Conservation (phyloP, 2,113 vertebrate genomes). For the Acinonyx jubatus region DNA sequence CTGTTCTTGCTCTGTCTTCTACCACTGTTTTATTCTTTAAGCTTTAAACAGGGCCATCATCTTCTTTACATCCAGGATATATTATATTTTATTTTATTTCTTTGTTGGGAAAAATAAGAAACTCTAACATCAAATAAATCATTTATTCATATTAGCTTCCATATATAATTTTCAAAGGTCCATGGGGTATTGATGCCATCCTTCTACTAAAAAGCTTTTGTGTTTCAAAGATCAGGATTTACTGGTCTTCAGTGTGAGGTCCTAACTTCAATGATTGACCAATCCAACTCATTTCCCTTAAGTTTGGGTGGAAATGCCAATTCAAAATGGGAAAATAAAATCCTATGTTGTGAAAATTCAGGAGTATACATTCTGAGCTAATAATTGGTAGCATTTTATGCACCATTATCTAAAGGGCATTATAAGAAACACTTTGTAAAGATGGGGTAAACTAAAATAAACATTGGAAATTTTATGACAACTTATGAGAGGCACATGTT, state of each 20-base stretch:
- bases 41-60: background rate
- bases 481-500: background rate
- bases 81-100: background rate
- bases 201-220: background rate
- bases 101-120: background rate
- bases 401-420: background rate
- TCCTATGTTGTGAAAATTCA: background rate
- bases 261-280: background rate
- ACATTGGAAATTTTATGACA: background rate
- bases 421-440: background rate
- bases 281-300: background rate
- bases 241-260: background rate
- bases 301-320: background rate
- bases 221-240: background rate
- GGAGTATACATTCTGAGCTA: background rate
- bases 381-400: background rate
- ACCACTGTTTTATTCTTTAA: background rate
- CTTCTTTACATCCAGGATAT: background rate
- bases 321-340: background rate
- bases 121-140: background rate
- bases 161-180: background rate
- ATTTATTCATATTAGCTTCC: background rate
- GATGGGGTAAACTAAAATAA: background rate
- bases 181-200: background rate
- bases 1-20: background rate